These are phyloP conservation scores for Atta cephalotes DNA, from an alignment of 1,140 invertebrate genomes.

Conservation along the genomic window DNA sequence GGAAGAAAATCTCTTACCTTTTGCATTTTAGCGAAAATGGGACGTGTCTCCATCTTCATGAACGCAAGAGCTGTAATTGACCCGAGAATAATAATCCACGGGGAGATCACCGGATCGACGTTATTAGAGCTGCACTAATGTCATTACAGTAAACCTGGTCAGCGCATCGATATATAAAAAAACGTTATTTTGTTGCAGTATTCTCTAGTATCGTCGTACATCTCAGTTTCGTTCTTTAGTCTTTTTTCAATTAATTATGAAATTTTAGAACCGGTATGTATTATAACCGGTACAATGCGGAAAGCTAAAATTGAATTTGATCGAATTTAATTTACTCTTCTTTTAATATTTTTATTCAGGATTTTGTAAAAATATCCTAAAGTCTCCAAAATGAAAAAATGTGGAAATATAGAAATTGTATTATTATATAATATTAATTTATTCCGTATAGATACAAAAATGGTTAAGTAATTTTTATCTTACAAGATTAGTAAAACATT, in stretches of 20 bases:
- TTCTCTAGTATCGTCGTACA: neutral
- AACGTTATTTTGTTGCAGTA: conserved; percentile 11
- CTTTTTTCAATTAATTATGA: neutral
- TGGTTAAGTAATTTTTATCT: no score
- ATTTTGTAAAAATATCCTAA: neutral
- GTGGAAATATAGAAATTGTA: neutral
- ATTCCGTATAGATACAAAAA: no score
- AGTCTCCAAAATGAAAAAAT: neutral
- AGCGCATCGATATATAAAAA: neutral
- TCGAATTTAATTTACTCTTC: neutral
- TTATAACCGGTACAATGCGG: neutral
- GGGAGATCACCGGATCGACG: conserved; percentile 31
- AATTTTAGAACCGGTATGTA: neutral
- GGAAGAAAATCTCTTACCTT: conserved; percentile 27
- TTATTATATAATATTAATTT: no score
- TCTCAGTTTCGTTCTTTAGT: neutral
- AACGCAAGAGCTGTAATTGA: conserved; percentile 58
- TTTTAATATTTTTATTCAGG: neutral
- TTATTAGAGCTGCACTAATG: conserved; percentile 57
- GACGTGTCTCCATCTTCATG: neutral
- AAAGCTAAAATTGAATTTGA: neutral
- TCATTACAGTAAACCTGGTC: conserved; percentile 23
- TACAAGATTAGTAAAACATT: no score
- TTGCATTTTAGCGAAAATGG: conserved; percentile 19
- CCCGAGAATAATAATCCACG: conserved; percentile 53